A percentile compares a stretch with the other conserved stretches of the same genome.
These are phyloP conservation scores for Synodontis membranacea DNA, from an alignment of 2,113 vertebrate species.

Conservation along the genomic window DNA sequence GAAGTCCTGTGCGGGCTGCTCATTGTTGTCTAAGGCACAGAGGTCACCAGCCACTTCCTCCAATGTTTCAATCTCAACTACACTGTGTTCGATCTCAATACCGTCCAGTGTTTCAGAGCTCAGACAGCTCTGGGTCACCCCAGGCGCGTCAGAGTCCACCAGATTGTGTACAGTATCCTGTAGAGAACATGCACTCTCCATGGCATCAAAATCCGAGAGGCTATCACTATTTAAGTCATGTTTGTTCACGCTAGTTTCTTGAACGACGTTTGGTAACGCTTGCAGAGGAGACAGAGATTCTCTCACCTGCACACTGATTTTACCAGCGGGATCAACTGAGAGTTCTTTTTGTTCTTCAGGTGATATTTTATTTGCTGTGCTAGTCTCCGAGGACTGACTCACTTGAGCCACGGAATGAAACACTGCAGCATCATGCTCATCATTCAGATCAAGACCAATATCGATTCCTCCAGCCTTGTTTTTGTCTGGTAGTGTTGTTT, in stretches of 20 bases:
- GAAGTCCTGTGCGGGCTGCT: neutral
- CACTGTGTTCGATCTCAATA: slow-evolving; percentile 69
- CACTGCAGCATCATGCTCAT: neutral
- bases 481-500: slow-evolving; percentile 50
- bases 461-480: slow-evolving; percentile 6
- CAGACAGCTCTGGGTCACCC: slow-evolving; percentile 39
- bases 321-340: slow-evolving; percentile 38
- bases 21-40: slow-evolving; percentile 44
- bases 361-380: slow-evolving; percentile 24
- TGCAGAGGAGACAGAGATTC: slow-evolving; percentile 45
- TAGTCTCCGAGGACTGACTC: slow-evolving; percentile 19
- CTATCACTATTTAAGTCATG: slow-evolving; percentile 44
- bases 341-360: slow-evolving; percentile 37
- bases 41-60: slow-evolving; percentile 58
- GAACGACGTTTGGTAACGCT: slow-evolving; percentile 53
- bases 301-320: slow-evolving; percentile 39
- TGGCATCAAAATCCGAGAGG: slow-evolving; percentile 44
- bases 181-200: slow-evolving; percentile 39
- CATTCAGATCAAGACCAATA: slow-evolving; percentile 15
- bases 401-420: neutral
- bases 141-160: slow-evolving; percentile 16
- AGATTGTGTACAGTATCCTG: slow-evolving; percentile 42
- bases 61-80: slow-evolving; percentile 63
- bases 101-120: slow-evolving; percentile 63
- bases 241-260: slow-evolving; percentile 53